Evolutionary conservation across 2,113 vertebrate species (phyloP).

Genomic region (Serinus canaria): DNA sequence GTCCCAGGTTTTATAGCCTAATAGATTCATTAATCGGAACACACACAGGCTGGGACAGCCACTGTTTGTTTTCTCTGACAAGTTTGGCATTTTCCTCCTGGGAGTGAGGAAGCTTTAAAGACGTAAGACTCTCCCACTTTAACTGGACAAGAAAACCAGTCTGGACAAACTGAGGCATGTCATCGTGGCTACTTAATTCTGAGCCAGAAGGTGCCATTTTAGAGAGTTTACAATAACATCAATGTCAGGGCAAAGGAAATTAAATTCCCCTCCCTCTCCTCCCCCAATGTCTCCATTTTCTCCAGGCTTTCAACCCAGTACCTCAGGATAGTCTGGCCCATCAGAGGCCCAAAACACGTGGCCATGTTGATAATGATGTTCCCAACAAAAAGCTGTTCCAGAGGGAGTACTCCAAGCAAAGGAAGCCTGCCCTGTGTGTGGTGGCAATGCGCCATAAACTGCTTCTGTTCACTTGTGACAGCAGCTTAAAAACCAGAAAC

Average conservation of each 20-base stretch:
- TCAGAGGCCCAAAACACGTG: neutral
- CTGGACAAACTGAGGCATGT: constrained; percentile 63
- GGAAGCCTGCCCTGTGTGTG: neutral
- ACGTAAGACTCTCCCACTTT: constrained; percentile 46
- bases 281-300: constrained; percentile 5
- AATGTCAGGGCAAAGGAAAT: constrained; percentile 54
- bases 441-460: neutral
- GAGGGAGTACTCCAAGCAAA: neutral
- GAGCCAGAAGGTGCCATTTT: constrained; percentile 49
- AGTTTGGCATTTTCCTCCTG: constrained; percentile 64
- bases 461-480: neutral
- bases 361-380: neutral
- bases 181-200: constrained; percentile 27
- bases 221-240: constrained; percentile 53
- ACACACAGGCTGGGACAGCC: constrained; percentile 70
- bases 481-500: neutral
- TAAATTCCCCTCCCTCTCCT: constrained; percentile 10
- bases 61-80: constrained; percentile 75
- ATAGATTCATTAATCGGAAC: constrained; percentile 64
- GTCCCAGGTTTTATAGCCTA: constrained; percentile 65
- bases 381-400: neutral
- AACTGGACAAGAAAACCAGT: constrained; percentile 67
- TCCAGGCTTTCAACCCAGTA: neutral
- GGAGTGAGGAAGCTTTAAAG: constrained; percentile 58
- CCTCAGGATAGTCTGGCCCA: neutral